Evolutionary conservation across 1,140 invertebrate species (phyloP).

Genomic region (Drosophila auraria): DNA sequence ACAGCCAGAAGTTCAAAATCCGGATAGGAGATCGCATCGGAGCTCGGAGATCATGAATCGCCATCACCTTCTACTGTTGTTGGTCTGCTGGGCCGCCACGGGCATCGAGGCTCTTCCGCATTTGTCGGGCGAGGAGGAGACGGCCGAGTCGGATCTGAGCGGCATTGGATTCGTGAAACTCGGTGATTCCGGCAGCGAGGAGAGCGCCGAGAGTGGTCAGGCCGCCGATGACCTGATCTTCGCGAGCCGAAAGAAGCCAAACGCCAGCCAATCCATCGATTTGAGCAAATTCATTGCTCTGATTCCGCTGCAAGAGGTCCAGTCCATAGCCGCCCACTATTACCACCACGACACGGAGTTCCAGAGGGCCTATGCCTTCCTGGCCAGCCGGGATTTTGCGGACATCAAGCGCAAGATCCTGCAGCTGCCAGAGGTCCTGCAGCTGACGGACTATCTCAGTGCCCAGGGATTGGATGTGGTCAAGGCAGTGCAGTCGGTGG

Average conservation of each 20-base stretch:
- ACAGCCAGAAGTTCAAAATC: constrained; percentile 18
- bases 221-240: constrained; percentile 75
- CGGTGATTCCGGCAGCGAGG: constrained; percentile 44
- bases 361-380: constrained; percentile 65
- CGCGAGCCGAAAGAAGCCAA: constrained; percentile 24
- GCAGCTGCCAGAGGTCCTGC: constrained; percentile 63
- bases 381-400: constrained; percentile 56
- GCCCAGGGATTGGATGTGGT: constrained; percentile 70
- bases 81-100: neutral
- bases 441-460: constrained; percentile 69
- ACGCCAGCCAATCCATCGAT: constrained; percentile 47
- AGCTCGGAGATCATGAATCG: constrained; percentile 23
- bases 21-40: constrained; percentile 27
- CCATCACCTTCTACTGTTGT: constrained; percentile 7
- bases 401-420: constrained; percentile 57
- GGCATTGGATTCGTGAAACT: constrained; percentile 53
- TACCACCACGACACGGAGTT: constrained; percentile 77
- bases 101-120: constrained; percentile 20
- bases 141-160: constrained; percentile 11
- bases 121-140: constrained; percentile 28
- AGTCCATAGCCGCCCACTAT: constrained; percentile 63
- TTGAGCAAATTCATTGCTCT: constrained; percentile 70
- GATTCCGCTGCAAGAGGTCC: constrained; percentile 63
- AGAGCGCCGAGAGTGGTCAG: constrained; percentile 19
- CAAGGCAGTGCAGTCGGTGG: constrained; percentile 38